A percentile compares a stretch with the other conserved stretches of the same genome.
phyloP scores from a whole-genome alignment of 2,797 vertebrate genomes.

The Fundulus diaphanus region DNA sequence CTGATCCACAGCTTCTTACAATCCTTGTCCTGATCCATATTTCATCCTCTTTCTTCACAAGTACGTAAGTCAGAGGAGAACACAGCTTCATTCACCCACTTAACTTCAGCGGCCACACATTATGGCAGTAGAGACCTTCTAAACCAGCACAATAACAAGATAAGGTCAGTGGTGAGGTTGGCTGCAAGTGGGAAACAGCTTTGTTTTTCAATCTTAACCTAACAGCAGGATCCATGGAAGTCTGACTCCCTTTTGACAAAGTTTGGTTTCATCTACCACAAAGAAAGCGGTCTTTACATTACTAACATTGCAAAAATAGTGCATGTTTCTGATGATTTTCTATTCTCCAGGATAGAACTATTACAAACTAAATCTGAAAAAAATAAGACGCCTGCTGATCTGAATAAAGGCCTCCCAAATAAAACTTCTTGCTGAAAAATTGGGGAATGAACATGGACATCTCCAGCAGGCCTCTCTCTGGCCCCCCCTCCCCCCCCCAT shows the following conservation, averaged over 20 bases:
- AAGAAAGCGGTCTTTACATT: slow-evolving; percentile 38
- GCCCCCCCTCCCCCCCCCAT: slow-evolving; percentile 36
- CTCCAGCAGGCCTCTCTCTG: slow-evolving; percentile 31
- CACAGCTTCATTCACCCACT: slow-evolving; percentile 4
- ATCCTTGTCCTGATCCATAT: slow-evolving; percentile 26
- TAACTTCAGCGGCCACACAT: slow-evolving; percentile 22
- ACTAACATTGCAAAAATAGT: slow-evolving; percentile 19
- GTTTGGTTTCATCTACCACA: slow-evolving; percentile 48
- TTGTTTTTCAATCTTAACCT: slow-evolving; percentile 41
- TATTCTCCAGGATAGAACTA: background rate
- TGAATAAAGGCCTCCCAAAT: slow-evolving; percentile 12
- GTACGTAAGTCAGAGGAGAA: slow-evolving; percentile 45
- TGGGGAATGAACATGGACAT: slow-evolving; percentile 52
- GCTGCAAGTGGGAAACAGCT: slow-evolving; percentile 34
- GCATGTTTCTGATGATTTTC: background rate
- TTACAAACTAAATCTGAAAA: background rate
- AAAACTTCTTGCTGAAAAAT: slow-evolving; percentile 45
- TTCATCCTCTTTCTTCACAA: slow-evolving; percentile 26
- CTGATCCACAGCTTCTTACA: slow-evolving; percentile 22
- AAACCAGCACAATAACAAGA: slow-evolving; percentile 12
- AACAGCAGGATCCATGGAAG: slow-evolving; percentile 27
- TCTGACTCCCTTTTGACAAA: slow-evolving; percentile 56
- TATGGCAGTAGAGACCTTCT: slow-evolving; percentile 29
- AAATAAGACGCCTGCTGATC: background rate
- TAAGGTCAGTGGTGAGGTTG: slow-evolving; percentile 12